Conservation (phyloP, 2,888 invertebrate genomes). For the Gastrophysa polygoni region DNA sequence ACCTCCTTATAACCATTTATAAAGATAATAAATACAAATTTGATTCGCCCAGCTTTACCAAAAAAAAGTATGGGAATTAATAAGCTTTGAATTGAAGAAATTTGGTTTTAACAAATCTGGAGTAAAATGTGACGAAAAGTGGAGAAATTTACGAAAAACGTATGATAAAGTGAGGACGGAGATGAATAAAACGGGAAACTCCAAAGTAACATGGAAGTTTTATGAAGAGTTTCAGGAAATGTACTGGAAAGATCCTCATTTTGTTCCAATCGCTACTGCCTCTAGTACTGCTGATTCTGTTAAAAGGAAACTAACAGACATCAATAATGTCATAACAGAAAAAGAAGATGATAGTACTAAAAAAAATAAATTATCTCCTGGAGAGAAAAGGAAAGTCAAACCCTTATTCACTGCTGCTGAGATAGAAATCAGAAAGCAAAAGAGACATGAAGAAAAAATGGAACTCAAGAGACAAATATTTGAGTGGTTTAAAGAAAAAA, state of each 20-base stretch:
- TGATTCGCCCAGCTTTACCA: conserved; percentile 7
- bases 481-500: conserved; percentile 9
- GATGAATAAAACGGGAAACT: conserved; percentile 12
- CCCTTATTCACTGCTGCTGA: conserved; percentile 3
- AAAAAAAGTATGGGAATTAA: conserved; percentile 9
- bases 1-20: neutral
- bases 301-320: conserved; percentile 8
- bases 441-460: conserved; percentile 11
- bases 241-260: conserved; percentile 17
- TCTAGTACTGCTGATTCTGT: conserved; percentile 8
- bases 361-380: conserved; percentile 3
- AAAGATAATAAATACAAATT: conserved; percentile 16
- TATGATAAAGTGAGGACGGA: conserved; percentile 17
- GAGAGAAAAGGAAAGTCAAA: conserved; percentile 5
- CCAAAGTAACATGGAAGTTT: conserved; percentile 14
- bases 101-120: conserved; percentile 16
- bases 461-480: conserved; percentile 6
- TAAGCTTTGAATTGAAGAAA: conserved; percentile 9
- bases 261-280: conserved; percentile 16
- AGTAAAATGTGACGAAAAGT: conserved; percentile 4
- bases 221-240: conserved; percentile 15
- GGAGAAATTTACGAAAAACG: conserved; percentile 11
- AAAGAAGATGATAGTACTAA: neutral
- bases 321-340: neutral
- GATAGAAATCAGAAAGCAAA: conserved; percentile 12